Base-by-base conservation (phyloP, 2,113 vertebrate genomes). In the Gymnarchus niloticus region DNA sequence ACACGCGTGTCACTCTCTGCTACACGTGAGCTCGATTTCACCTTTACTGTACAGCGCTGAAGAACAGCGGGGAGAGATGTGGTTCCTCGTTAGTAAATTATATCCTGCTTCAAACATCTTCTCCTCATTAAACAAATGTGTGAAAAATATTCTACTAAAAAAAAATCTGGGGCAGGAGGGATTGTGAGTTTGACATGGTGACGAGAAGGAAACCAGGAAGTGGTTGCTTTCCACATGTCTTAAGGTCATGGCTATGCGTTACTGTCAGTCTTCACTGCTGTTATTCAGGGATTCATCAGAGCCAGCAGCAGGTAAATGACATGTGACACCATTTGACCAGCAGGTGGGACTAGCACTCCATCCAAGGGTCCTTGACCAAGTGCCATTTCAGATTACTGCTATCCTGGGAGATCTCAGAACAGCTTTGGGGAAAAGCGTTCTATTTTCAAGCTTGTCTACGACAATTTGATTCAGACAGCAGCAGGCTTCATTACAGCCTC, bases 341-440 rank as follows among this genome's bases (percentile, higher is more conserved):
- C 76, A 78, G 76, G 76, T 78, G 76, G 76, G 76, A 78, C 44
- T 78, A 25, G 76, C 76, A 78, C 76, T 78, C 76, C 7, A 78
- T 48, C 41, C 9, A 78, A 48, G 44, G 9, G 14, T n/a, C 76
- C 21, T 78, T 48, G 76, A n/a, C 44, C 19, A 78, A 78, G 41
- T 46, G 76, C 76, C 76, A 78, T 78, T 48, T 44, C 76, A 37
- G 23, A 23, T 78, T 78, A 41, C 23, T 78, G 9, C n/a, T 48
- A 7, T 78, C 41, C 76, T 78, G 76, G 44, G 76, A 46, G 37
- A 78, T 9, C 21, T 41, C 28, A 33, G 33, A 37, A 73, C 33
- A 73, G 65, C 65, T 73, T 73, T 2, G 65, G 65, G 65, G 25
- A 19, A 73, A 33, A 19, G 7, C 65, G 41, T 17, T 4, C 65